Conservation (phyloP, 2,797 vertebrate genomes). For the Malacoraja senta region DNA sequence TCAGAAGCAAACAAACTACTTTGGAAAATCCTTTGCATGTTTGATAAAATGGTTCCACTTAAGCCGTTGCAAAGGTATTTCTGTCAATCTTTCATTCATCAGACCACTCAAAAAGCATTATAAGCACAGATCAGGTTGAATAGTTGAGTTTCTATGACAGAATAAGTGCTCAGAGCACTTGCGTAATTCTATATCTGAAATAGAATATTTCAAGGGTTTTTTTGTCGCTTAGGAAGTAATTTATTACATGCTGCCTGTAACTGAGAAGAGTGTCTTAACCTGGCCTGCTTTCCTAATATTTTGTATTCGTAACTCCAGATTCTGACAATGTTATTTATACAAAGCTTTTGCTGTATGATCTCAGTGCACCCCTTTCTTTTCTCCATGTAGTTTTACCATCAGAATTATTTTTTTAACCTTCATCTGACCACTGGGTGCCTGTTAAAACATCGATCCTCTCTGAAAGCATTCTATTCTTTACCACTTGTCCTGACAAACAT, state of each 20-base stretch:
- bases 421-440: background rate
- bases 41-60: background rate
- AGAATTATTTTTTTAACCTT: slow-evolving; percentile 18
- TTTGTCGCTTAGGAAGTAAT: background rate
- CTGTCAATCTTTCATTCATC: background rate
- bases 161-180: background rate
- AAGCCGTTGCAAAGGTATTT: background rate
- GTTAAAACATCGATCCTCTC: background rate
- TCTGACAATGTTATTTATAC: background rate
- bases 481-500: background rate
- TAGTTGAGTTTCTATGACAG: background rate
- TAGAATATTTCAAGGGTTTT: background rate
- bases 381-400: background rate
- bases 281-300: background rate
- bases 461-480: background rate
- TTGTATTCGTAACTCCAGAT: background rate
- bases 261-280: background rate
- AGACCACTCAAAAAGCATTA: background rate
- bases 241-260: background rate
- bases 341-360: background rate
- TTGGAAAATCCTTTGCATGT: background rate
- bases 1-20: background rate
- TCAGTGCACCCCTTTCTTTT: background rate
- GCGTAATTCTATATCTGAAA: background rate
- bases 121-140: too few relatives aligned